Evolutionary conservation across 2,888 invertebrate species (phyloP), one percentile per base, ranked within the genome.

Genomic region (Lycaena phlaeas): DNA sequence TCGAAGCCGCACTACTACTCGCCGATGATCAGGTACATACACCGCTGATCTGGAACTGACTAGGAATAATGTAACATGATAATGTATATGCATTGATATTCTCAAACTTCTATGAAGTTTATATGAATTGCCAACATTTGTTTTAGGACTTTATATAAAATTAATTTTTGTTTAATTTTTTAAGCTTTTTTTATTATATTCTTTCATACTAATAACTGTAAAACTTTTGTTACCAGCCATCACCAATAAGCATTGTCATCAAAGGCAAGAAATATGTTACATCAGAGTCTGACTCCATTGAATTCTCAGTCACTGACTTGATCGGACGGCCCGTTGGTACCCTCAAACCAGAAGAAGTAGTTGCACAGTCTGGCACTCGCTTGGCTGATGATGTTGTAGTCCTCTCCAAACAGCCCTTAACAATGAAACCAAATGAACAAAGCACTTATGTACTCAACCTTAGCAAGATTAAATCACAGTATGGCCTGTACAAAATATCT

Each of bases 181-280:
- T n/a, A n/a, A n/a, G n/a, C n/a, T n/a, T n/a, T n/a, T n/a, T n/a
- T n/a, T n/a, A n/a, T n/a, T n/a, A n/a, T n/a, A n/a, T n/a, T n/a
- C n/a, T n/a, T n/a, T n/a, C n/a, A n/a, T n/a, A n/a, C n/a, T n/a
- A n/a, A n/a, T n/a, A n/a, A n/a, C n/a, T n/a, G n/a, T n/a, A n/a
- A n/a, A n/a, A n/a, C n/a, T 37, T 17, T 46, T 12, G 14, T 31
- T 39, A 25, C 5, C 75, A 89, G 88, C 88, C 93, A 34, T 87
- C 94, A n/a, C 97, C 97, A 5, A 89, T 96, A 46, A 92, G 93
- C 61, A 90, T 97, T 42, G 88, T 92, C 2, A 85, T 96, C 48
- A 89, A 91, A 50, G 93, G 94, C 52, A 89, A 89, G 59, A 90
- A 92, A 34, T 91, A 92, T 63, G 87, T 97, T 27, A 91, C 93